Evolutionary conservation across 2,113 vertebrate genomes (phyloP).

Genomic region (Chloroceryle aenea): DNA sequence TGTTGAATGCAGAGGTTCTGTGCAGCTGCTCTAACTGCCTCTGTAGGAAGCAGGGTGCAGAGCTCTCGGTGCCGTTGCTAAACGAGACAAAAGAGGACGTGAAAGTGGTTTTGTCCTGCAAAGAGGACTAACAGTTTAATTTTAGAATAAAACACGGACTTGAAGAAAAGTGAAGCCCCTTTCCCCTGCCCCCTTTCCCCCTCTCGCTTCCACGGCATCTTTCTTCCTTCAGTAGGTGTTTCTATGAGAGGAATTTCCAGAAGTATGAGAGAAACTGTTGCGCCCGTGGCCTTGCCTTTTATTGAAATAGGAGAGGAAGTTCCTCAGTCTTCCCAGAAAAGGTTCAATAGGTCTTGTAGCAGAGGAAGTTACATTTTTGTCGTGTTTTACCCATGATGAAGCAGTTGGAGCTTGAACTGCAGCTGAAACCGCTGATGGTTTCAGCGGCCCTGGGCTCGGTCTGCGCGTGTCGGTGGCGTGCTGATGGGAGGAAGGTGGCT

Average conservation of each 20-base stretch:
- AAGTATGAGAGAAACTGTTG: not conserved
- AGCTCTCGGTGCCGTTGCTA: not conserved
- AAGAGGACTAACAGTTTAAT: not conserved
- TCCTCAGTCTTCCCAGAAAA: not conserved
- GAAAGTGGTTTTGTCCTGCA: not conserved
- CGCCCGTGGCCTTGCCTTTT: not conserved
- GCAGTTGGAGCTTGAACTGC: rapidly evolving
- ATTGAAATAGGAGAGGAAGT: not conserved
- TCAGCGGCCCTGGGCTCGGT: rapidly evolving
- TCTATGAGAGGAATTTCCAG: not conserved
- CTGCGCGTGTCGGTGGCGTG: rapidly evolving
- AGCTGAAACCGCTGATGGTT: not conserved
- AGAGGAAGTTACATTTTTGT: slow-evolving; percentile 27
- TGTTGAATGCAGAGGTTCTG: not conserved
- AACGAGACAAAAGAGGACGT: slow-evolving; percentile 27
- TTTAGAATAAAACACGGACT: not conserved
- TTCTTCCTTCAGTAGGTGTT: not conserved
- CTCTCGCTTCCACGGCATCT: not conserved
- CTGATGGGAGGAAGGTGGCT: not conserved
- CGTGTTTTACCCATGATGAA: not conserved
- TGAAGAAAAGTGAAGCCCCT: not conserved
- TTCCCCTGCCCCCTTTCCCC: not conserved
- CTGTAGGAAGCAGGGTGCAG: not conserved
- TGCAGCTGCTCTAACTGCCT: not conserved
- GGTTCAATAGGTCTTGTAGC: not conserved